phyloP scores from a whole-genome alignment of 2,113 vertebrate genomes.

The Hyperopisus bebe region DNA sequence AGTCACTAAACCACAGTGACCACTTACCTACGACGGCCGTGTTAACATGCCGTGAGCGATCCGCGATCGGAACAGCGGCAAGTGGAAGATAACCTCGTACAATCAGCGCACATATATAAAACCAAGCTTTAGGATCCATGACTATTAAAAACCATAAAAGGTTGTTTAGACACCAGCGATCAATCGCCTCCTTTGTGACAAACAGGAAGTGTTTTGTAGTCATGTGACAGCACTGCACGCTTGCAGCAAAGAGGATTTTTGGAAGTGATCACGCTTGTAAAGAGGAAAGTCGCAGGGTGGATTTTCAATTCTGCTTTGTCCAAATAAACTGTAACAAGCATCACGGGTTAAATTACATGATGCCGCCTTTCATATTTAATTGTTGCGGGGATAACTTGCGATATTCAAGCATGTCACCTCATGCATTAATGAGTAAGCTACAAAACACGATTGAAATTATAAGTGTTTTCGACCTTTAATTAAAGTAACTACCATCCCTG shows the following conservation, averaged over 20 bases:
- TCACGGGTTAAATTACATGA: not conserved
- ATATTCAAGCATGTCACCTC: not conserved
- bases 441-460: not conserved
- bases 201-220: conserved; percentile 25
- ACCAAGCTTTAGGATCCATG: not conserved
- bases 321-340: not conserved
- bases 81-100: not conserved
- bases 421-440: not conserved
- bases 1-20: not conserved
- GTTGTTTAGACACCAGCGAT: not conserved
- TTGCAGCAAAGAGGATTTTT: not conserved
- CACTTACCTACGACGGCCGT: conserved; percentile 44
- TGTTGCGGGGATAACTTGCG: not conserved
- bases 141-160: not conserved
- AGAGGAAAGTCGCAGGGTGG: not conserved
- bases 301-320: not conserved
- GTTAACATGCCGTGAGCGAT: not conserved
- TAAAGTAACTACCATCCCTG: not conserved
- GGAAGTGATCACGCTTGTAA: not conserved
- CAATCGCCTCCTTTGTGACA: not conserved
- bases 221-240: conserved; percentile 22
- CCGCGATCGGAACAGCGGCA: conserved; percentile 35
- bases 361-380: not conserved
- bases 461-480: not conserved
- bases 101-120: conserved; percentile 20